phyloP scores from a whole-genome alignment of 2,888 invertebrate species.

The Cataglyphis cursor region DNA sequence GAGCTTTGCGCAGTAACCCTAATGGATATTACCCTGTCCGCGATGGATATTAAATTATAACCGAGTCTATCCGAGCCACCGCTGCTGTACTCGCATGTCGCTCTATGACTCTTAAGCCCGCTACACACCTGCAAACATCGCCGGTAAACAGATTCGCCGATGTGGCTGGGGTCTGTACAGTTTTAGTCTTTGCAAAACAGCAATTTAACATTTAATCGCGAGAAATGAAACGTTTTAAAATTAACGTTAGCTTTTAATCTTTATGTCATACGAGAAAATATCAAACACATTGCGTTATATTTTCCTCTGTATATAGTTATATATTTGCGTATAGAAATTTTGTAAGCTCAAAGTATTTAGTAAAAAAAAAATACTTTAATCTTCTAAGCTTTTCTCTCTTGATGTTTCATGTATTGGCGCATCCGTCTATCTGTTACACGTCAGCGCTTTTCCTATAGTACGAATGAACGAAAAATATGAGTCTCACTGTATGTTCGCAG shows the following conservation, averaged over 20 bases:
- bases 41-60: constrained; percentile 57
- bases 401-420: neutral
- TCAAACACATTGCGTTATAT: neutral
- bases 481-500: neutral
- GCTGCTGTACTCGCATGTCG: neutral
- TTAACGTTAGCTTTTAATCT: neutral
- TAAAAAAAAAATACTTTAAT: neutral
- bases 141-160: constrained; percentile 23
- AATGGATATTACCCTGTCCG: constrained; percentile 67
- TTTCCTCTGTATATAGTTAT: neutral
- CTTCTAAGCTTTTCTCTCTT: neutral
- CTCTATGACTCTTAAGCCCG: constrained; percentile 40
- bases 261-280: neutral
- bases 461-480: constrained; percentile 1
- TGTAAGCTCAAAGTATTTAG: neutral
- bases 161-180: neutral
- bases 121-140: constrained; percentile 12
- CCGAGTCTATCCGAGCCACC: constrained; percentile 12
- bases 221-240: neutral
- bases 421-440: neutral
- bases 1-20: constrained; percentile 67
- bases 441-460: neutral
- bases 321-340: neutral
- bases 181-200: neutral
- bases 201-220: constrained; percentile 15